phyloP scores from a whole-genome alignment of 2,888 invertebrate species.

The Cryptus viduatorius region DNA sequence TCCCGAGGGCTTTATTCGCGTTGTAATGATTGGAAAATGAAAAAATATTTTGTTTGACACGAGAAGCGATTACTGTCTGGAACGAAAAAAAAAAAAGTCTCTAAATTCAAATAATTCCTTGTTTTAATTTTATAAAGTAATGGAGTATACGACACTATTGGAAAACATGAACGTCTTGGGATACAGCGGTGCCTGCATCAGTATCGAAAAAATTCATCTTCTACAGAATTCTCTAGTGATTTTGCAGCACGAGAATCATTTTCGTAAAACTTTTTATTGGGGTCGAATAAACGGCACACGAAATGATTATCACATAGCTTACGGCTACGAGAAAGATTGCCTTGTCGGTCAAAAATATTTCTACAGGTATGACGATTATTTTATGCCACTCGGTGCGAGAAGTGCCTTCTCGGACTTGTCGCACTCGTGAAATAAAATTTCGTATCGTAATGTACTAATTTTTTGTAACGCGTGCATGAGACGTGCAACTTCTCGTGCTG shows the following conservation, averaged over 20 bases:
- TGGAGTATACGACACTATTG: constrained; percentile 87
- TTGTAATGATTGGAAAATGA: too few species aligned
- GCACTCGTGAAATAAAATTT: too few species aligned
- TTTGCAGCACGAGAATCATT: constrained; percentile 94
- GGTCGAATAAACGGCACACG: constrained; percentile 92
- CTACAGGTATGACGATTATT: constrained; percentile 87
- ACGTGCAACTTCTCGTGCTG: too few species aligned
- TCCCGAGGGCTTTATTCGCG: background rate
- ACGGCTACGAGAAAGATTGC: constrained; percentile 91
- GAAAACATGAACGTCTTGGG: constrained; percentile 86
- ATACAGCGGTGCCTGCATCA: constrained; percentile 89
- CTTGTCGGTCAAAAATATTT: constrained; percentile 90
- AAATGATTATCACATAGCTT: constrained; percentile 93
- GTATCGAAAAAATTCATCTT: constrained; percentile 90
- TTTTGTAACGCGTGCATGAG: too few species aligned
- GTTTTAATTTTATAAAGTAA: constrained; percentile 73
- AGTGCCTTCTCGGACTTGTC: too few species aligned
- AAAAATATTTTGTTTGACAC: too few species aligned
- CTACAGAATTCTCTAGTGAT: constrained; percentile 92
- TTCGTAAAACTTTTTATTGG: constrained; percentile 93
- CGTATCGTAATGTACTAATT: too few species aligned
- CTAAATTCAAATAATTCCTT: too few species aligned
- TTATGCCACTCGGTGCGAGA: too few species aligned
- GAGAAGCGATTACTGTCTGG: too few species aligned
- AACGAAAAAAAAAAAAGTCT: too few species aligned